phyloP scores from a whole-genome alignment of 2,113 vertebrate genomes.

The Hippopotamus amphibius region DNA sequence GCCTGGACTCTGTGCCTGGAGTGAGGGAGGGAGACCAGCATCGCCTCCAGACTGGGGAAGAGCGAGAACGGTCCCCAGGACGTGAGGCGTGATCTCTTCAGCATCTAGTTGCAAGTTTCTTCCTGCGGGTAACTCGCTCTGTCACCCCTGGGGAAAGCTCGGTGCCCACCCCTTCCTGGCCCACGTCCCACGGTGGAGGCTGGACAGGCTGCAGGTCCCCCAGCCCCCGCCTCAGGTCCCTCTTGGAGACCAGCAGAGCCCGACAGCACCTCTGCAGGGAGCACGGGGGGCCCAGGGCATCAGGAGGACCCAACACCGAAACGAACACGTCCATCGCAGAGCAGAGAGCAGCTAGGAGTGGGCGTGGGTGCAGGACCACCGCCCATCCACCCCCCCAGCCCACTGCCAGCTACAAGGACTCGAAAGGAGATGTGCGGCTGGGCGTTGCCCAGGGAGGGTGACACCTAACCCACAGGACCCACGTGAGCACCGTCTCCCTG shows the following conservation, averaged over 20 bases:
- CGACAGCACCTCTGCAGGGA: background rate
- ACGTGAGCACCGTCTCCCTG: accelerated
- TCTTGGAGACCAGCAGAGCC: background rate
- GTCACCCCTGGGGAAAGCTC: background rate
- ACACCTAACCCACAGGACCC: background rate
- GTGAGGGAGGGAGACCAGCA: background rate
- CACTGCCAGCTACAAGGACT: background rate
- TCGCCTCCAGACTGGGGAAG: background rate
- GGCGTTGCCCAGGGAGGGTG: background rate
- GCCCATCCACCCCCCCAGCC: background rate
- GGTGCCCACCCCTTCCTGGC: background rate
- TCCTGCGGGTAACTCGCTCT: background rate
- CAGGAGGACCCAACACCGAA: background rate
- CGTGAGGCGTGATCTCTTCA: background rate
- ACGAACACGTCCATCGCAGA: accelerated
- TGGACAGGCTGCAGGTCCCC: background rate
- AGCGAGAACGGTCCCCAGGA: background rate
- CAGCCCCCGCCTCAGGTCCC: background rate
- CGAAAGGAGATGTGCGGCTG: background rate
- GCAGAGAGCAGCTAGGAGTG: accelerated
- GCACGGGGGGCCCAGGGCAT: too few relatives aligned
- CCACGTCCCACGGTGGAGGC: accelerated
- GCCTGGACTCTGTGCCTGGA: background rate
- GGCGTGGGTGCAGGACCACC: background rate
- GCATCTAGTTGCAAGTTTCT: background rate